These are phyloP conservation scores for Myotis brandtii DNA, from an alignment of 2,113 vertebrate genomes.

Conservation along the genomic window DNA sequence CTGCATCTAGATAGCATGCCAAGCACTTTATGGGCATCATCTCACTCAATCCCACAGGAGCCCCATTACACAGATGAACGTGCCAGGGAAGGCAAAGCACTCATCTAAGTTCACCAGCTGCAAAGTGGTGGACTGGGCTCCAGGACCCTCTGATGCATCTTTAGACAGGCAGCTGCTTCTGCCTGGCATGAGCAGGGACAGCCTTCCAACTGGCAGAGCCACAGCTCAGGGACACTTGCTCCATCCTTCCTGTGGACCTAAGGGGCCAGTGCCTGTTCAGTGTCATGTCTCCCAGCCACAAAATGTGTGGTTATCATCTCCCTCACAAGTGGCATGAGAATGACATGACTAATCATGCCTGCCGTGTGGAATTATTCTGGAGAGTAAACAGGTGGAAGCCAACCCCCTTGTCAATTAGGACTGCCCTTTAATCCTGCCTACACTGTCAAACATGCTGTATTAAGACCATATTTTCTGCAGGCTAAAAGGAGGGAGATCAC, in stretches of 20 bases:
- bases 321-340: neutral
- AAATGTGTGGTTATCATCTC: constrained; percentile 37
- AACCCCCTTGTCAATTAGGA: constrained; percentile 75
- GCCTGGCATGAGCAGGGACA: neutral
- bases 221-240: neutral
- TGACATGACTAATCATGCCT: constrained; percentile 67
- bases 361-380: constrained; percentile 60
- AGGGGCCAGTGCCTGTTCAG: constrained; percentile 71
- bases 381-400: constrained; percentile 75
- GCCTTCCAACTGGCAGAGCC: neutral
- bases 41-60: neutral
- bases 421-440: constrained; percentile 46
- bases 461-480: constrained; percentile 59
- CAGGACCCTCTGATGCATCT: rapidly evolving
- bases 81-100: neutral
- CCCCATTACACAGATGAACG: neutral
- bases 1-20: neutral
- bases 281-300: constrained; percentile 65
- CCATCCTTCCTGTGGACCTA: constrained; percentile 17
- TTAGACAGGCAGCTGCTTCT: neutral
- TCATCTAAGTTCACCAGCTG: neutral
- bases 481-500: neutral
- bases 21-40: neutral
- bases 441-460: neutral
- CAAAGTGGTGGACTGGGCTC: neutral